A percentile compares a stretch with the other conserved stretches of the same genome.
phyloP scores from a whole-genome alignment of 64 coral and sea anemone species.

The Dendrophyllia cribrosa region DNA sequence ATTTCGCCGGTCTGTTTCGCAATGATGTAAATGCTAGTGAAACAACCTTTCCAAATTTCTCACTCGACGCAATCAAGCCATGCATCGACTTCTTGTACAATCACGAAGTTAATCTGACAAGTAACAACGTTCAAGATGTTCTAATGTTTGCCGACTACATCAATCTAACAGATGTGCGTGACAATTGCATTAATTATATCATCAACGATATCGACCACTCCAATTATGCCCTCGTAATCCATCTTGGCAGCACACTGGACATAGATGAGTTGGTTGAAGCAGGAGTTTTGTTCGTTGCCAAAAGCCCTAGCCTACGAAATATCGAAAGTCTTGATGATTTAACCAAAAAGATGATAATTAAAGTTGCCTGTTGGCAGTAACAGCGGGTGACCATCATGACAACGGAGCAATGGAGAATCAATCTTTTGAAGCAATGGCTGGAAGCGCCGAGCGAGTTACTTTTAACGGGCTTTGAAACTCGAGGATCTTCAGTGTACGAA shows the following conservation, averaged over 20 bases:
- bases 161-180: slow-evolving; percentile 16
- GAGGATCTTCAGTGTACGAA: background rate
- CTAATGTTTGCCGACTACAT: slow-evolving; percentile 42
- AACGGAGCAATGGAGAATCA: background rate
- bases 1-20: slow-evolving; percentile 29
- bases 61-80: slow-evolving; percentile 20
- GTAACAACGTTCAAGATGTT: slow-evolving; percentile 8
- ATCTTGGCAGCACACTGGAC: background rate
- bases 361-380: slow-evolving; percentile 25
- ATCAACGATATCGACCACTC: background rate
- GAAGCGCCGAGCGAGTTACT: background rate
- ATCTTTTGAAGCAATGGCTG: background rate
- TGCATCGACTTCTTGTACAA: slow-evolving; percentile 13
- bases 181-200: slow-evolving; percentile 19
- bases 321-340: background rate
- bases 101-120: background rate
- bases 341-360: background rate
- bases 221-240: background rate
- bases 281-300: background rate
- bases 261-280: slow-evolving; percentile 8
- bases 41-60: slow-evolving; percentile 10
- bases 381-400: slow-evolving; percentile 5
- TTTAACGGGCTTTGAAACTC: background rate
- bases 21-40: background rate
- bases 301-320: background rate